Percentiles rank a stretch among this genome's conserved stretches.
Conservation (phyloP, 2,113 vertebrate species). For the Scortum barcoo region DNA sequence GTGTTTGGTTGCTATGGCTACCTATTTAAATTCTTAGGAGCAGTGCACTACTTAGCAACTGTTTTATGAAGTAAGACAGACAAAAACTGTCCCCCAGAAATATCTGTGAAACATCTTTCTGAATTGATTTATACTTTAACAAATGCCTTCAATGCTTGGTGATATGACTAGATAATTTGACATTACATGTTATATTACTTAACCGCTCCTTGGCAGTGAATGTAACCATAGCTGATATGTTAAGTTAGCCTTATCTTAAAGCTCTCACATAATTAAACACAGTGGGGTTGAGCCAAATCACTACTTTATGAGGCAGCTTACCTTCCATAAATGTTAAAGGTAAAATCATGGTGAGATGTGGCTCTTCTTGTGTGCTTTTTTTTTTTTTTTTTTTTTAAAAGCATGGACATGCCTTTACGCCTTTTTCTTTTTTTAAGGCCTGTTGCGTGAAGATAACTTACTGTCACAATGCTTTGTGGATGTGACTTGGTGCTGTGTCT, state of each 20-base stretch:
- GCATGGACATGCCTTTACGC: no score
- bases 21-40: conserved; percentile 48
- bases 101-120: conserved; percentile 2
- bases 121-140: neutral
- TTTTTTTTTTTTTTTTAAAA: conserved; percentile 6
- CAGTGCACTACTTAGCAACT: conserved; percentile 39
- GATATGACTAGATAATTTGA: neutral
- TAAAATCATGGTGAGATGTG: conserved; percentile 19
- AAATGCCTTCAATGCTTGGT: neutral
- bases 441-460: conserved; percentile 12
- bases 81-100: conserved; percentile 2
- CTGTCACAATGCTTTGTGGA: conserved; percentile 49
- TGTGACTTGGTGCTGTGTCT: conserved; percentile 39
- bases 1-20: conserved; percentile 67
- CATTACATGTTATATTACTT: neutral
- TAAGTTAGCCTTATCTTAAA: conserved; percentile 4
- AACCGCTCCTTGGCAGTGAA: neutral
- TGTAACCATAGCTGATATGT: neutral
- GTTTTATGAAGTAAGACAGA: conserved; percentile 46
- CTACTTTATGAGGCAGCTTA: neutral
- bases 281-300: neutral
- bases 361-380: neutral
- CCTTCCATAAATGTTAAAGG: neutral
- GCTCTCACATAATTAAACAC: neutral
- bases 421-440: no score